phyloP scores from a whole-genome alignment of 2,113 vertebrate species.

The Ivindomyrus marchei region DNA sequence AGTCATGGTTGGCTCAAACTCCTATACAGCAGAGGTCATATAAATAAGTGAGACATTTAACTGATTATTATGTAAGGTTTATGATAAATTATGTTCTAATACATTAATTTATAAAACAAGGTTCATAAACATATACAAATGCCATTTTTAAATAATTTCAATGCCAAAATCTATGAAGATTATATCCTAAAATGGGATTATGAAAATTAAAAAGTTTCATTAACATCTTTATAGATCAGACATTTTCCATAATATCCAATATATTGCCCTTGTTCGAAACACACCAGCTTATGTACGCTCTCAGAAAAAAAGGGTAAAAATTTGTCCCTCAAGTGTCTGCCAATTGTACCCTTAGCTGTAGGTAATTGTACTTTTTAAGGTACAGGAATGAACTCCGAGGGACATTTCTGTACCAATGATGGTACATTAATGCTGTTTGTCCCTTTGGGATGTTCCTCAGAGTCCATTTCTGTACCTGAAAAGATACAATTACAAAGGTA shows the following conservation, averaged over 20 bases:
- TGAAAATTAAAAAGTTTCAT: not conserved
- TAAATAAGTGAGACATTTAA: not conserved
- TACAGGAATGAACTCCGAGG: too few relatives aligned
- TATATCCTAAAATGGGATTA: not conserved
- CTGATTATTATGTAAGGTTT: not conserved
- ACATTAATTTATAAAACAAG: not conserved
- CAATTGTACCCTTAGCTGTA: too few relatives aligned
- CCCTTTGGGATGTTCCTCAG: too few relatives aligned
- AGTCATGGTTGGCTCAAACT: not conserved
- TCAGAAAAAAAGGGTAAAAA: not conserved
- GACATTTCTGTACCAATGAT: too few relatives aligned
- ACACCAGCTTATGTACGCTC: not conserved
- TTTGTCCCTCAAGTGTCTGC: too few relatives aligned
- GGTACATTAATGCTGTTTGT: too few relatives aligned
- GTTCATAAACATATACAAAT: not conserved
- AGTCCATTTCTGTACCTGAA: too few relatives aligned
- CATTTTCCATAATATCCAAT: not conserved
- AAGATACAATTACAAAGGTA: too few relatives aligned
- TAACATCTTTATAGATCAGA: not conserved
- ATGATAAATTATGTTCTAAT: not conserved
- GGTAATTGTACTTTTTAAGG: too few relatives aligned
- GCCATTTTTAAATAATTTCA: not conserved
- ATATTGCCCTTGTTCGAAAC: not conserved
- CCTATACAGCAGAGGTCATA: not conserved
- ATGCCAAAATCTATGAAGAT: not conserved